phyloP scores from a whole-genome alignment of 2,888 invertebrate genomes.

The Pyralis farinalis region DNA sequence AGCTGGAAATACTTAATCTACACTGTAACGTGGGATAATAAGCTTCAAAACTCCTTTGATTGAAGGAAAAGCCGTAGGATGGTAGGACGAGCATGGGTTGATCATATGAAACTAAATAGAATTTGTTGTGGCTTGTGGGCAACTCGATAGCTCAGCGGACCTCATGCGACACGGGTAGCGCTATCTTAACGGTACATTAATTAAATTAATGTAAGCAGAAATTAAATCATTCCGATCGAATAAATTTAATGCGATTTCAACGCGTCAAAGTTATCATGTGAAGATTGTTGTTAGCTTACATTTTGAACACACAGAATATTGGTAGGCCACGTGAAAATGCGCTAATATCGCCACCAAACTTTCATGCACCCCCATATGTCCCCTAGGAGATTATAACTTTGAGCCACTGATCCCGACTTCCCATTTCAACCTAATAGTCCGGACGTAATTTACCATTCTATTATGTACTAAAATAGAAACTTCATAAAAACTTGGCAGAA shows the following conservation, averaged over 20 bases:
- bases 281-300: conserved; percentile 18
- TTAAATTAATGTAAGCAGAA: conserved; percentile 28
- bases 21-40: too few species aligned
- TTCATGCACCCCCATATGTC: conserved; percentile 2
- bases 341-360: conserved; percentile 9
- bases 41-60: too few species aligned
- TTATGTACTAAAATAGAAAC: conserved; percentile 13
- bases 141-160: background rate
- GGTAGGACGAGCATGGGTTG: too few species aligned
- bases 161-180: conserved; percentile 14
- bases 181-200: conserved; percentile 44
- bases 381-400: conserved; percentile 19
- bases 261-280: conserved; percentile 13
- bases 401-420: conserved; percentile 15
- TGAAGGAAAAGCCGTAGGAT: too few species aligned
- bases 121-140: too few species aligned
- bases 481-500: conserved; percentile 1
- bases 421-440: conserved; percentile 26
- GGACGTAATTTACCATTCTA: conserved; percentile 30
- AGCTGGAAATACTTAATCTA: too few species aligned
- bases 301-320: too few species aligned
- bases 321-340: conserved; percentile 17
- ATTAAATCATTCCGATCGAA: conserved; percentile 20
- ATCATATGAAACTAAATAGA: too few species aligned
- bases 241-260: conserved; percentile 20